Evolutionary conservation across 2,888 invertebrate genomes (phyloP), one percentile per base, ranked within the genome.

Genomic region (Xestia xanthographa): DNA sequence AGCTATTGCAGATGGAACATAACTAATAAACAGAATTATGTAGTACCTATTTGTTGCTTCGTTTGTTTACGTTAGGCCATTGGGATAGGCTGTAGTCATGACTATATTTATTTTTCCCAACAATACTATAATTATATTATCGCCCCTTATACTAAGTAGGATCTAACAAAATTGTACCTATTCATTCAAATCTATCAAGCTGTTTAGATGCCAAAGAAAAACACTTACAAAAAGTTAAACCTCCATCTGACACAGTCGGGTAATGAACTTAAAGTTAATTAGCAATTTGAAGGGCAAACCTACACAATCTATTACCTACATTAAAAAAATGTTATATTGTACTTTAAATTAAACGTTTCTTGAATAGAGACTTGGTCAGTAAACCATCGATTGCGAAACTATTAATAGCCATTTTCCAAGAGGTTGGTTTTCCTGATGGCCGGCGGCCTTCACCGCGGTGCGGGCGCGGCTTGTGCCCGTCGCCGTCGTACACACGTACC

Each of bases 341-440:
- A 29, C 66, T 34, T 34, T 12, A 12, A 66, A 38, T 34, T 12
- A 12, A 66, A 38, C 8, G 17, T 45, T 34, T 26, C 9, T 41
- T 65, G 41, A n/a, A 71, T 9, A 26, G 29, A 66, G 22, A 29
- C 29, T 70, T 43, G 26, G 43, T 56, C 22, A 45, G 29, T 41
- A 45, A 56, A 5, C 26, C 38, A 29, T 56, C 4, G n/a, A 71
- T 63, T 53, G 43, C 48, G 20, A 72, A 43, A 50, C 26, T 79
- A 71, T 26, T 22, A 6, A 43, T 50, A 66, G n/a, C 9, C 8
- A 26, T 80, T n/a, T 78, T 73, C 80, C 29, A 65, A 80, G 74
- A 78, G 80, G 48, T 60, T 60, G 17, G 45, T 73, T 74, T 73
- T 66, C 74, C 50, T 66, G 78, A 29, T 60, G 14, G 72, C 14